A percentile compares a stretch with the other conserved stretches of the same genome.
These are phyloP conservation scores for Acheta domesticus DNA, from an alignment of 2,888 invertebrate species.

Conservation along the genomic window DNA sequence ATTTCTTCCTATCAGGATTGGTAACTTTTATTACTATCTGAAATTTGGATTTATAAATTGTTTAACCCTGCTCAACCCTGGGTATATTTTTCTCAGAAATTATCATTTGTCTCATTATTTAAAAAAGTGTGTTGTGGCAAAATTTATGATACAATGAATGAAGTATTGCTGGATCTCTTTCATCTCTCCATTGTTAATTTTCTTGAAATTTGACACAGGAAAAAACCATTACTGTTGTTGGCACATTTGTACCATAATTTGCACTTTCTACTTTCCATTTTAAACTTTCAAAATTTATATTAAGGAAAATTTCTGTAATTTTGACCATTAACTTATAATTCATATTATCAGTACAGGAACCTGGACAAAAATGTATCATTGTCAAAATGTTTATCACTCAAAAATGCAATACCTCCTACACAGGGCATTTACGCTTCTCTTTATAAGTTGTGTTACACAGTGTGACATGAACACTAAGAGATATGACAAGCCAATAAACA, in stretches of 20 bases:
- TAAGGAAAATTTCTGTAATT: too few relatives aligned
- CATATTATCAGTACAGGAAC: not conserved
- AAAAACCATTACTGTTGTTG: not conserved
- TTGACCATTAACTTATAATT: too few relatives aligned
- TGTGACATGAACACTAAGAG: not conserved
- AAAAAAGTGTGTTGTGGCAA: not conserved
- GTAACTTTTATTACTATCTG: not conserved
- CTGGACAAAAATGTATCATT: not conserved
- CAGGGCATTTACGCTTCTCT: not conserved
- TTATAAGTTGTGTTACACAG: not conserved
- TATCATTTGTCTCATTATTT: slow-evolving; percentile 7
- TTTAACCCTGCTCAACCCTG: slow-evolving; percentile 7
- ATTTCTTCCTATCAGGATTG: not conserved
- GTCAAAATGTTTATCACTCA: not conserved
- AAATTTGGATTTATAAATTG: not conserved
- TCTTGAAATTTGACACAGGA: not conserved
- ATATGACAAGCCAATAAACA: not conserved
- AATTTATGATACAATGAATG: not conserved
- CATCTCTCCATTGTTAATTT: not conserved
- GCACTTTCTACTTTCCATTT: not conserved
- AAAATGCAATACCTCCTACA: slow-evolving; percentile 2
- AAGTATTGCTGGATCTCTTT: slow-evolving; percentile 10
- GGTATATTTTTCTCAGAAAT: slow-evolving; percentile 12
- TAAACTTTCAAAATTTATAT: not conserved
- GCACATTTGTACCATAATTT: not conserved